A percentile compares a stretch with the other conserved stretches of the same genome.
These are phyloP conservation scores for Pseudococcus viburni DNA, from an alignment of 2,888 invertebrate genomes.

Conservation along the genomic window DNA sequence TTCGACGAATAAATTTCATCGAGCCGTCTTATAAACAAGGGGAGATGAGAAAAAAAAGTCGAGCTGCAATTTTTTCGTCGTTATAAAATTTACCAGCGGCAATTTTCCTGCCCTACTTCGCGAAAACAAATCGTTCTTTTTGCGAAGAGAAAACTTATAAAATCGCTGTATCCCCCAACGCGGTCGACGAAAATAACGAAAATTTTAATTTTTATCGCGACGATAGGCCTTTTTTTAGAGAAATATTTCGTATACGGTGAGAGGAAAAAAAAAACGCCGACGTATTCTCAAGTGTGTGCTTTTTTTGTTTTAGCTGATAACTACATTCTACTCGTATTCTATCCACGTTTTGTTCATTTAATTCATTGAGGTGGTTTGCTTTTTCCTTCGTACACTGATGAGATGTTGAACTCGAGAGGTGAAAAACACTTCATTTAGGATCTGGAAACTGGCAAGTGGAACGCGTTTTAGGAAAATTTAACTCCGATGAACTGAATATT, in stretches of 20 bases:
- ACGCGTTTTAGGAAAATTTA: too few relatives aligned
- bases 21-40: constrained; percentile 40
- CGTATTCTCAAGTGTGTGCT: too few relatives aligned
- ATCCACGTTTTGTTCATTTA: too few relatives aligned
- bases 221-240: not conserved
- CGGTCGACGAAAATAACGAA: not conserved
- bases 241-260: not conserved
- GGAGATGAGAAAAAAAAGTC: not conserved
- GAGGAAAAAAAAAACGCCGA: too few relatives aligned
- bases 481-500: too few relatives aligned
- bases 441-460: too few relatives aligned
- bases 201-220: constrained; percentile 19
- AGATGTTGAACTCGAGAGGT: too few relatives aligned
- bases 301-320: too few relatives aligned
- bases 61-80: constrained; percentile 34
- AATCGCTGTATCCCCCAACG: not conserved
- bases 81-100: constrained; percentile 31
- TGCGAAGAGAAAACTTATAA: constrained; percentile 11
- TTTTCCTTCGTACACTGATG: too few relatives aligned
- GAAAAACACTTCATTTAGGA: too few relatives aligned
- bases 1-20: constrained; percentile 54
- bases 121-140: constrained; percentile 18
- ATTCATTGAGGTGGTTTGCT: too few relatives aligned
- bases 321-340: too few relatives aligned
- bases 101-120: constrained; percentile 16